phyloP scores from a whole-genome alignment of 2,797 vertebrate species.

The Sebastes jordani region DNA sequence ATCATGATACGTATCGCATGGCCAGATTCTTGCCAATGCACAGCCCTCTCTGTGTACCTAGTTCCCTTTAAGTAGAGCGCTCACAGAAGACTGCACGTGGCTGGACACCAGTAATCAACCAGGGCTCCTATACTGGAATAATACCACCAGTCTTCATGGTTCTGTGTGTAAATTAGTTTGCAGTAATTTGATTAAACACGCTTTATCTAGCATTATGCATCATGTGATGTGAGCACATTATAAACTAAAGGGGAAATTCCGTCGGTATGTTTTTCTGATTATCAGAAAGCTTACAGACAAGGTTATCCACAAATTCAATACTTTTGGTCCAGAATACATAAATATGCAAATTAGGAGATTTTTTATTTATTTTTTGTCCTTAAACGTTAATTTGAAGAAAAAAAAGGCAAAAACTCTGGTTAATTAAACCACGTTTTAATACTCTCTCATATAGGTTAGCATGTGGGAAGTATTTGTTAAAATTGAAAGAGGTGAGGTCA shows the following conservation, averaged over 20 bases:
- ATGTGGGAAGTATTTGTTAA: background rate
- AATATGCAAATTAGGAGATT: background rate
- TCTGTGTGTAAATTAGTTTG: background rate
- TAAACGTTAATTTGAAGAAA: background rate
- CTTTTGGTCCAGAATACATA: background rate
- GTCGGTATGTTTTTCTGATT: background rate
- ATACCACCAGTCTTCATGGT: background rate
- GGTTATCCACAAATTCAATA: background rate
- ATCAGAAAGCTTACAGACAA: background rate
- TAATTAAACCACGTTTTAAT: background rate
- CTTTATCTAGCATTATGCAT: background rate
- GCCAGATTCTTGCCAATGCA: too few relatives aligned
- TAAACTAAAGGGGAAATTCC: background rate
- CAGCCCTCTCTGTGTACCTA: background rate
- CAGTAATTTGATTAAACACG: background rate
- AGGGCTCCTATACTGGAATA: background rate
- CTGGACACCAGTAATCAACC: background rate
- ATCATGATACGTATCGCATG: too few relatives aligned
- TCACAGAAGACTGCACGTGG: background rate
- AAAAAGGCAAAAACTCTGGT: background rate
- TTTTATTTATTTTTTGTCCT: background rate
- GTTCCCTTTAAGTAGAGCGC: background rate
- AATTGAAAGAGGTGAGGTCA: background rate
- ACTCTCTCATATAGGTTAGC: background rate
- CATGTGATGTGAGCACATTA: background rate